Base-by-base conservation (phyloP, 2,888 invertebrate species). In the Drosophila rellima region DNA sequence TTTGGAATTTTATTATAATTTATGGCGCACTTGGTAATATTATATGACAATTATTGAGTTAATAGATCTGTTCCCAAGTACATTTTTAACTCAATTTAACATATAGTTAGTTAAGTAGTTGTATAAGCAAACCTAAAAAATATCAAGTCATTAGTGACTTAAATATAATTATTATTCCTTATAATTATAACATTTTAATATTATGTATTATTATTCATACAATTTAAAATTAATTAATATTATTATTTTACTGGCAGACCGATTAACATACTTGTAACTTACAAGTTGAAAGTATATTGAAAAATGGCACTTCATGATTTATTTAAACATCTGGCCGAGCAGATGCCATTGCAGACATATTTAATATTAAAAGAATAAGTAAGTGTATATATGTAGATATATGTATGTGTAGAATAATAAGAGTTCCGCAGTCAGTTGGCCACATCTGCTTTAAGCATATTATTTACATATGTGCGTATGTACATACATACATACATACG, bases 361-460 rank as follows among this genome's bases (percentile, higher is more conserved):
- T 40, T 40, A 18, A 40, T 13, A 79, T 78, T 63, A 82, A 75
- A 71, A 70, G 80, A 67, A 79, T 69, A 75, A 66, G 73, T 26
- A 26, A 26, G 26, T 2, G 2, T 74, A 70, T n/a, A 40, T 18
- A 11, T 74, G 65, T n/a, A 40, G 11, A 11, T 18, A 17, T 3
- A 33, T 33, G 2, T 37, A 2, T 37, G 7, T 20, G 35, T 20
- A 13, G 11, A 67, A 23, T n/a, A 23, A 7, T 61, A 62, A 61
- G 74, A 67, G 45, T 45, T 33, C 37, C 47, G 52, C 80, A 74
- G 70, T 56, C 64, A 56, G 40, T 39, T 44, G 51, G 37, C 18
- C 48, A 57, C 60, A 62, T 31, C 13, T 48, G 48, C 18, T 33
- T 48, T 48, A 17, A 11, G 13, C 47, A 18, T 3, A 31, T 31